Percentiles rank a stretch among this genome's conserved stretches.
Conservation (phyloP, 2,888 invertebrate genomes). For the Drosophila mayaguana region DNA sequence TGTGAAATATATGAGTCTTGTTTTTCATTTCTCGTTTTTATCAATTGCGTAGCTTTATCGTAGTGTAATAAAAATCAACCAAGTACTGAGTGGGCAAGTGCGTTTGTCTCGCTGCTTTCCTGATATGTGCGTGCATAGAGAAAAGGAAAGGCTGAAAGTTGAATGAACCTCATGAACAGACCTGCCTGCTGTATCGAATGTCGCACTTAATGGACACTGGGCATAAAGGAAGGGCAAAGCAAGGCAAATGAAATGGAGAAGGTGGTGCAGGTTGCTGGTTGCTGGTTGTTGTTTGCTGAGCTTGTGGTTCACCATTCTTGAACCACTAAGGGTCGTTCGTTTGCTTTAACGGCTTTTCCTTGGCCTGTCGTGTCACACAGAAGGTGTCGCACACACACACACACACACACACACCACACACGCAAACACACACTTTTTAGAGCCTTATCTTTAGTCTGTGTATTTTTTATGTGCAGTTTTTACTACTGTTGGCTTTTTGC, state of each 20-base stretch:
- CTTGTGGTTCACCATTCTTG: conserved; percentile 20
- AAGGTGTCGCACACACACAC: conserved; percentile 36
- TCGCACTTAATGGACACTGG: conserved; percentile 33
- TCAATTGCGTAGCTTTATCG: conserved; percentile 6
- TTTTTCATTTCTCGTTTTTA: conserved; percentile 1
- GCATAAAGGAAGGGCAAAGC: conserved; percentile 15
- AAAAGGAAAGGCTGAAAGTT: conserved; percentile 65
- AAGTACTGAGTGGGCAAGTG: conserved; percentile 21
- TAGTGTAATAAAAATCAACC: not conserved
- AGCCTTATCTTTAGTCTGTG: conserved; percentile 54
- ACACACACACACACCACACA: conserved; percentile 21
- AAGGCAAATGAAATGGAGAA: conserved; percentile 17
- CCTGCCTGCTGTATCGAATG: conserved; percentile 8
- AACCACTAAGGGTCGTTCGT: conserved; percentile 28
- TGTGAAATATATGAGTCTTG: not conserved
- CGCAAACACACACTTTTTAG: conserved; percentile 14
- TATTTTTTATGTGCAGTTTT: conserved; percentile 57
- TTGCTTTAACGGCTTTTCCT: conserved; percentile 29
- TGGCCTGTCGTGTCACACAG: conserved; percentile 27
- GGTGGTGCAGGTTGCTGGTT: conserved; percentile 7
- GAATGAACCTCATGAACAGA: conserved; percentile 57
- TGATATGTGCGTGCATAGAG: conserved; percentile 48
- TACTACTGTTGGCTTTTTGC: conserved; percentile 57
- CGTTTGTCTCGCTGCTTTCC: conserved; percentile 16
- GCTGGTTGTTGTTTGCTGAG: conserved; percentile 1